Conservation (phyloP, 2,888 invertebrate genomes). For the Baronia brevicornis region DNA sequence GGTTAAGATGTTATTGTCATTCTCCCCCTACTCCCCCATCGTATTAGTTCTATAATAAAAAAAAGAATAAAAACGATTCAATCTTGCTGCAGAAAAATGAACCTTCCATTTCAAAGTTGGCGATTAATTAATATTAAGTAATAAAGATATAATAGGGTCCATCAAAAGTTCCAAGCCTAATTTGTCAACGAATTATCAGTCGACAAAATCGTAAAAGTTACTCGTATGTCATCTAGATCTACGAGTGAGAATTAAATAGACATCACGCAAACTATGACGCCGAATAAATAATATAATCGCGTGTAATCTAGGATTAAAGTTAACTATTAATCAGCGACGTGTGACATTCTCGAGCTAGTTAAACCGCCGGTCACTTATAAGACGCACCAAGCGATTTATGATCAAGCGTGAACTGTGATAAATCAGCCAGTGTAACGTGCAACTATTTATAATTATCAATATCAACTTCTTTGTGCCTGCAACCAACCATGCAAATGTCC, state of each 20-base stretch:
- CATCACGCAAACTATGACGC: slow-evolving; percentile 5
- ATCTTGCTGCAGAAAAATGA: too few species aligned
- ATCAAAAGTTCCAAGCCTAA: too few species aligned
- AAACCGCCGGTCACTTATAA: slow-evolving; percentile 15
- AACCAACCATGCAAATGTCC: slow-evolving; percentile 47
- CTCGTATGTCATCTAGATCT: too few species aligned
- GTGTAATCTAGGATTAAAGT: slow-evolving; percentile 12
- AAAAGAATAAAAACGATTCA: too few species aligned
- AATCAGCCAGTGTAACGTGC: slow-evolving; percentile 44
- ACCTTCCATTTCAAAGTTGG: too few species aligned
- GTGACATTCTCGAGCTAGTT: slow-evolving; percentile 11
- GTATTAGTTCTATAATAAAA: too few species aligned
- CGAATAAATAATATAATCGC: slow-evolving; percentile 6
- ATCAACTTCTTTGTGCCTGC: slow-evolving; percentile 56
- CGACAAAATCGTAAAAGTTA: too few species aligned
- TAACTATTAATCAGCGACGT: slow-evolving; percentile 10
- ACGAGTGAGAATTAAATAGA: slow-evolving; percentile 1
- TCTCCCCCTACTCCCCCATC: too few species aligned
- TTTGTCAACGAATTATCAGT: too few species aligned
- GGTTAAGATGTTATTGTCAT: too few species aligned
- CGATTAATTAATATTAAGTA: too few species aligned
- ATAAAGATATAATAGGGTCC: too few species aligned
- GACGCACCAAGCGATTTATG: slow-evolving; percentile 30
- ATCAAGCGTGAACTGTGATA: slow-evolving; percentile 36
- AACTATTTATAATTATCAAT: slow-evolving; percentile 56